phyloP scores from a whole-genome alignment of 2,888 invertebrate genomes.

The Suillia variegata region DNA sequence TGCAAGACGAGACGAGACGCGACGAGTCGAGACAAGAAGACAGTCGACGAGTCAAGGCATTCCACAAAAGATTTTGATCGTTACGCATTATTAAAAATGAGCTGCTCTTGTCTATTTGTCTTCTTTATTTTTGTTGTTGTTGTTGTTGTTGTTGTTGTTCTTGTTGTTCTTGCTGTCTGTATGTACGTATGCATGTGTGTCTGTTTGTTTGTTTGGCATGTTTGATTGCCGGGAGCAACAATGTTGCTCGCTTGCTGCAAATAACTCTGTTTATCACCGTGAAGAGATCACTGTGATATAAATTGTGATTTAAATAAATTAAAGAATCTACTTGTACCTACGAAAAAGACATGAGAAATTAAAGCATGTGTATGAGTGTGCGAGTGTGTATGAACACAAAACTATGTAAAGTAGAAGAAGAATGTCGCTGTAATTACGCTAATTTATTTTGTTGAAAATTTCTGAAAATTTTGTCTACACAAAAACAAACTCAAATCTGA shows the following conservation, averaged over 20 bases:
- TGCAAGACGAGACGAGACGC: too few relatives aligned
- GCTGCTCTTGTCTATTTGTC: too few relatives aligned
- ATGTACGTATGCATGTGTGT: too few relatives aligned
- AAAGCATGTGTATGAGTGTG: background rate
- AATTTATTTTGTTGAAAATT: background rate
- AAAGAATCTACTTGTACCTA: background rate
- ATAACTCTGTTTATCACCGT: background rate
- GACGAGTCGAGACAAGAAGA: too few relatives aligned
- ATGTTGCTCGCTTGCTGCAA: background rate
- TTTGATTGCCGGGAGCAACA: conserved; percentile 5
- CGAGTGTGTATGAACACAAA: background rate
- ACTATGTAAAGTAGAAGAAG: background rate
- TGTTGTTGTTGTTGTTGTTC: too few relatives aligned
- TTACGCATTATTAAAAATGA: conserved; percentile 32
- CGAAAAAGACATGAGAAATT: background rate
- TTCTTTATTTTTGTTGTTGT: too few relatives aligned
- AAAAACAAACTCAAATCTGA: background rate
- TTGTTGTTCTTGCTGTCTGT: background rate
- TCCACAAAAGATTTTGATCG: conserved; percentile 9
- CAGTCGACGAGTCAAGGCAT: background rate
- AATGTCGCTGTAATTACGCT: too few relatives aligned
- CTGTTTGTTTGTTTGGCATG: too few relatives aligned
- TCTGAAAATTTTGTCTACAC: background rate
- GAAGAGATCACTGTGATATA: background rate
- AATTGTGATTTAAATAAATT: background rate